Percentiles rank a stretch among this genome's conserved stretches.
These are phyloP conservation scores for Rissa tridactyla DNA, from an alignment of 2,113 vertebrate species.

Conservation along the genomic window DNA sequence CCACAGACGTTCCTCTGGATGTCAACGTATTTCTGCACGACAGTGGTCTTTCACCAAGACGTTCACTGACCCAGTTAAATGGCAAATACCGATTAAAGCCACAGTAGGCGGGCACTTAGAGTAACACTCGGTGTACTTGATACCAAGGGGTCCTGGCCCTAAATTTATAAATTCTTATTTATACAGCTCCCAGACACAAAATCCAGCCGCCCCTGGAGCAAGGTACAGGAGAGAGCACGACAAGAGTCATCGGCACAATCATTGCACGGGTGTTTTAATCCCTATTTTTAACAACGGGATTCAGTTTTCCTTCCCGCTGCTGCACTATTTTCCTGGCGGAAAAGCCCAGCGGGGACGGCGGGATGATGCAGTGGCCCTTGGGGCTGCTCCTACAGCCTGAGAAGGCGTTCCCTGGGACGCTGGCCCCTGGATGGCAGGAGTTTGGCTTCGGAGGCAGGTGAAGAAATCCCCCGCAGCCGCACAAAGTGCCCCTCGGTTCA, in stretches of 20 bases:
- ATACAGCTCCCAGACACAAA: neutral
- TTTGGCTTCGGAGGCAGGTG: neutral
- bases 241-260: neutral
- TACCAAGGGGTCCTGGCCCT: neutral
- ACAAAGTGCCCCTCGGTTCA: neutral
- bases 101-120: neutral
- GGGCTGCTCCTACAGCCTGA: neutral
- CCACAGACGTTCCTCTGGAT: rapidly evolving
- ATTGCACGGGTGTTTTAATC: rapidly evolving
- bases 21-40: neutral
- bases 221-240: neutral
- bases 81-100: neutral
- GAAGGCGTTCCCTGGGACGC: neutral
- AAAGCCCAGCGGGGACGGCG: rapidly evolving
- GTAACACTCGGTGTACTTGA: neutral
- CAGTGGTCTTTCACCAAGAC: neutral
- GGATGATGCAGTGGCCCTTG: neutral
- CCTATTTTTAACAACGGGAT: neutral
- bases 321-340: neutral
- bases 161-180: neutral
- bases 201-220: neutral
- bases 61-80: neutral
- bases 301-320: neutral
- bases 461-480: neutral
- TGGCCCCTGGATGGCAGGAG: neutral